Evolutionary conservation across 2,113 vertebrate species (phyloP).

Genomic region (Eudyptes chrysolophus): DNA sequence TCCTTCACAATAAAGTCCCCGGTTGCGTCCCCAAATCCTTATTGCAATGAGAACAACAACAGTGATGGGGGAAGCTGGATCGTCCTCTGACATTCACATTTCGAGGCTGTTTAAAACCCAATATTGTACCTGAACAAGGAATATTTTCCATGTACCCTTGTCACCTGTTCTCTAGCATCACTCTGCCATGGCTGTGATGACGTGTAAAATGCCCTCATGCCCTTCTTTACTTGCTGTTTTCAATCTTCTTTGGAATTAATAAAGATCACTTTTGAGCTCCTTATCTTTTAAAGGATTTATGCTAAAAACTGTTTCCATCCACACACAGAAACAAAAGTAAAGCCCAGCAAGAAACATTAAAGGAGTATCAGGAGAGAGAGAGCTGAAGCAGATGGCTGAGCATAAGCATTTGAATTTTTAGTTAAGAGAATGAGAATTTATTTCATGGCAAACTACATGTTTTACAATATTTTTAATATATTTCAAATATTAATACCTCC

Average conservation of each 20-base stretch:
- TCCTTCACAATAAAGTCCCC: not conserved
- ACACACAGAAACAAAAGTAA: not conserved
- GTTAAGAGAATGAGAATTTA: not conserved
- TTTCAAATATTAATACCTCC: not conserved
- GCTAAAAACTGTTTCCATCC: not conserved
- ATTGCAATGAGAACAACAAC: not conserved
- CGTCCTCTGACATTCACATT: not conserved
- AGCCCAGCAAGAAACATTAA: not conserved
- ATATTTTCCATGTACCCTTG: not conserved
- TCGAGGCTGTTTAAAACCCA: not conserved
- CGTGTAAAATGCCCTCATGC: not conserved
- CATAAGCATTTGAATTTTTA: not conserved
- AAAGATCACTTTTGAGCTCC: not conserved
- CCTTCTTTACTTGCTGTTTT: not conserved
- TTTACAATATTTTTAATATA: not conserved
- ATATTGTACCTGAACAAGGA: not conserved
- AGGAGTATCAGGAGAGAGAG: not conserved
- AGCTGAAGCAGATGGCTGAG: not conserved
- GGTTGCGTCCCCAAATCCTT: not conserved
- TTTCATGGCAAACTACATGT: not conserved
- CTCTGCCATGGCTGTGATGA: not conserved
- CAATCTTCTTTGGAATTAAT: not conserved
- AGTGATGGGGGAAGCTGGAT: not conserved
- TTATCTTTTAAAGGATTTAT: not conserved
- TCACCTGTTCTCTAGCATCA: not conserved